These are phyloP conservation scores for Creontiades dilutus DNA, from an alignment of 2,888 invertebrate genomes.

Conservation along the genomic window DNA sequence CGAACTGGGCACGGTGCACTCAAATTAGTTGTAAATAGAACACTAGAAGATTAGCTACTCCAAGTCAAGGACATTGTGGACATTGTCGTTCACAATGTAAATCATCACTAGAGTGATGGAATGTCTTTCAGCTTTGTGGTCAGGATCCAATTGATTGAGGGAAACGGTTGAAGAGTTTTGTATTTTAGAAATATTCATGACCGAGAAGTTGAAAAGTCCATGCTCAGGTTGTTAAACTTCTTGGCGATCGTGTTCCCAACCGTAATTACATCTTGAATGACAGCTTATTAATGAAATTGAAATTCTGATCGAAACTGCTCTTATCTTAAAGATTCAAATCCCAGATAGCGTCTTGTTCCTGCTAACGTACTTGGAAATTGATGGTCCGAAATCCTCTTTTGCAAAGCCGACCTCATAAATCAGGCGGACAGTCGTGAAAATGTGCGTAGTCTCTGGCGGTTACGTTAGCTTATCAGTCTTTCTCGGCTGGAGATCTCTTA, in stretches of 20 bases:
- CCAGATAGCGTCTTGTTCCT: background rate
- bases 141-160: too few species aligned
- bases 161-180: too few species aligned
- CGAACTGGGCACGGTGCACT: too few species aligned
- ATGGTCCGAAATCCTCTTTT: slow-evolving; percentile 9
- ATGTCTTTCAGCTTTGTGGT: too few species aligned
- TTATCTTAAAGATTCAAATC: background rate
- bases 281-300: background rate
- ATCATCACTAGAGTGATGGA: too few species aligned
- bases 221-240: background rate
- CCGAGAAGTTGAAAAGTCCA: too few species aligned
- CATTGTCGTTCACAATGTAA: too few species aligned
- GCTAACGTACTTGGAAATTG: background rate
- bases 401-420: background rate
- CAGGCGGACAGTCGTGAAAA: background rate
- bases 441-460: background rate
- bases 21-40: too few species aligned
- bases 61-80: too few species aligned
- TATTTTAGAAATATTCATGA: too few species aligned
- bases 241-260: background rate
- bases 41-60: too few species aligned
- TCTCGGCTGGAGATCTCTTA: background rate
- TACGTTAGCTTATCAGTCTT: background rate
- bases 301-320: background rate
- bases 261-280: slow-evolving; percentile 8